Conservation (phyloP, 2,888 invertebrate species). For the Loripinus fragilis region DNA sequence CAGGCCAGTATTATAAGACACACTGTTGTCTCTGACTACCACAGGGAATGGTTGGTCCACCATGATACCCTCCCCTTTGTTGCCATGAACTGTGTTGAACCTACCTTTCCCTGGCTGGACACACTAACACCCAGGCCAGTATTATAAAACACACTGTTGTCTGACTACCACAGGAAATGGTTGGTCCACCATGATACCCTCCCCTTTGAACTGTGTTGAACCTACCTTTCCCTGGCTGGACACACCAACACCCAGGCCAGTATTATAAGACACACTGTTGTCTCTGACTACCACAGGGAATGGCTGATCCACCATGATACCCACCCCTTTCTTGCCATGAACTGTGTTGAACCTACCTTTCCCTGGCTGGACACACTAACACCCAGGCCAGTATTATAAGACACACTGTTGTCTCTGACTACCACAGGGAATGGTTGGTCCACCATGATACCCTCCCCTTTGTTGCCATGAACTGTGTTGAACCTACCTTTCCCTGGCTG, state of each 20-base stretch:
- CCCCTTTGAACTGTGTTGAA: no score
- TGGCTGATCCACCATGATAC: slow-evolving; percentile 72
- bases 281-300: slow-evolving; percentile 63
- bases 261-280: slow-evolving; percentile 76
- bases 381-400: slow-evolving; percentile 74
- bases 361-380: slow-evolving; percentile 56
- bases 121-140: no score
- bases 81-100: no score
- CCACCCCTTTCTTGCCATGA: slow-evolving; percentile 75
- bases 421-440: slow-evolving; percentile 66
- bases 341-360: slow-evolving; percentile 75
- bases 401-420: slow-evolving; percentile 72
- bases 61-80: slow-evolving; percentile 68
- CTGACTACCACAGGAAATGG: no score
- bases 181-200: no score
- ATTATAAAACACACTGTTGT: no score
- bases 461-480: no score
- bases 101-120: no score
- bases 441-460: slow-evolving; percentile 69
- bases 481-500: no score
- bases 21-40: slow-evolving; percentile 68
- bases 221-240: slow-evolving; percentile 56
- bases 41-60: slow-evolving; percentile 68
- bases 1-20: slow-evolving; percentile 73
- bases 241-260: slow-evolving; percentile 70